Base-by-base conservation (phyloP, 2,888 invertebrate species). In the Rhagonycha fulva region DNA sequence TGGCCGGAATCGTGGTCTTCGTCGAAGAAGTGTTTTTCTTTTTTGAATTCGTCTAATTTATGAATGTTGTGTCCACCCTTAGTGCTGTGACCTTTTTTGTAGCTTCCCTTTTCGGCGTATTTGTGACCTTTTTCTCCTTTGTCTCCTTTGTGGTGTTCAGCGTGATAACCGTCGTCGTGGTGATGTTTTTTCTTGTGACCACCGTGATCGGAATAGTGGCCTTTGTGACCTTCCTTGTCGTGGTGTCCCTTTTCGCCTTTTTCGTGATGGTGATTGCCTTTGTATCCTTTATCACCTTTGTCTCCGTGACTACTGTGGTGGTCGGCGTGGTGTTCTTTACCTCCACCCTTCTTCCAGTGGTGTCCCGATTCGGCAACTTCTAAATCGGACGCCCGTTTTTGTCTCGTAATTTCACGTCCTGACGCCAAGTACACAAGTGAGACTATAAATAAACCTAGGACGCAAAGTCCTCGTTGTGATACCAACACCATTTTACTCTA, bases 61-160 rank as follows among this genome's bases (percentile, higher is more conserved):
- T 96, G 95, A 9, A 95, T 91, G 86, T 95, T 94, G 85, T 96
- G 96, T 81, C 95, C 94, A 75, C 96, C 95, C 87, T 96, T 94
- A 81, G 95, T 96, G 79, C 93, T 93, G 88, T 96, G 95, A 0
- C 96, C 96, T 84, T 96, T 96, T 79, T 94, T 94, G 86, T 93
- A 95, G 81, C 92, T 91, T 10, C 95, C 95, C 82, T 93, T 93
- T 80, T 92, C 92, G 0, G 92, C 93, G 78, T 92, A 91, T 80
- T 93, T 92, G 68, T 88, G 88, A 7, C 87, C 88, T 82, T 94
- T 93, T 80, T 92, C 91, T 0, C 93, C 93, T 74, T 93, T 91
- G 75, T 93, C 93, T 9, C 92, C 93, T 30, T 91, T 91, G 77
- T 93, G 90, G 82, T 92, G 92, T 75, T 90, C 90, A 0, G 91